Conservation (phyloP, 1,140 invertebrate species). For the Bombus affinis region DNA sequence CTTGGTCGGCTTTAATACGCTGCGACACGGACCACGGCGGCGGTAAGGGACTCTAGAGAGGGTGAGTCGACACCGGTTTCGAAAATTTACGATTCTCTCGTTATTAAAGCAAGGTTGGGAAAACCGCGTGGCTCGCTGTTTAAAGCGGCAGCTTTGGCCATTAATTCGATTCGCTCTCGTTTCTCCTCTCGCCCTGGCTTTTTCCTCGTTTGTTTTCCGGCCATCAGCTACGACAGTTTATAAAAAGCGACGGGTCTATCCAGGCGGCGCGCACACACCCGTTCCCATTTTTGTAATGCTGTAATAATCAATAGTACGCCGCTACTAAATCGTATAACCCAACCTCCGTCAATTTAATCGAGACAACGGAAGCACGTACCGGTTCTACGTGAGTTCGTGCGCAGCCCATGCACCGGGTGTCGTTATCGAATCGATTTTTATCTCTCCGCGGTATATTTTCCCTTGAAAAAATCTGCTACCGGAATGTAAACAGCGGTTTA, state of each 20-base stretch:
- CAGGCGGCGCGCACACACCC: not conserved
- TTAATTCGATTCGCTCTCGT: slow-evolving; percentile 44
- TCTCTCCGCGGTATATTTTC: not conserved
- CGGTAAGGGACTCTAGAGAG: not conserved
- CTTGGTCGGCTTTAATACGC: slow-evolving; percentile 42
- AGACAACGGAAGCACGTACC: slow-evolving; percentile 47
- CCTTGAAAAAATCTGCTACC: not conserved
- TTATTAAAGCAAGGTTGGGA: slow-evolving; percentile 42
- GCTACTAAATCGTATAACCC: slow-evolving; percentile 34
- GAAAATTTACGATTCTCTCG: slow-evolving; percentile 50
- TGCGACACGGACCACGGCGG: not conserved
- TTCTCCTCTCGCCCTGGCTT: not conserved
- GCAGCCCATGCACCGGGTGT: not conserved
- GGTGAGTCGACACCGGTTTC: slow-evolving; percentile 8
- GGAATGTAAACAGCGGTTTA: not conserved
- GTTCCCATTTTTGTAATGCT: slow-evolving; percentile 45
- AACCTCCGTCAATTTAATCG: slow-evolving; percentile 36
- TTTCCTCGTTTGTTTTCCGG: slow-evolving; percentile 38
- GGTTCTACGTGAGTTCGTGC: slow-evolving; percentile 33
- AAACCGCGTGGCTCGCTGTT: slow-evolving; percentile 38
- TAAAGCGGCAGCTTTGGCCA: slow-evolving; percentile 42
- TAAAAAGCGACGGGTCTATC: slow-evolving; percentile 50
- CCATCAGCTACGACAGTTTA: slow-evolving; percentile 50
- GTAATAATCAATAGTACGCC: slow-evolving; percentile 48
- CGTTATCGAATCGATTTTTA: not conserved